Base-by-base conservation (phyloP, 2,797 vertebrate genomes). In the Coreius guichenoti region DNA sequence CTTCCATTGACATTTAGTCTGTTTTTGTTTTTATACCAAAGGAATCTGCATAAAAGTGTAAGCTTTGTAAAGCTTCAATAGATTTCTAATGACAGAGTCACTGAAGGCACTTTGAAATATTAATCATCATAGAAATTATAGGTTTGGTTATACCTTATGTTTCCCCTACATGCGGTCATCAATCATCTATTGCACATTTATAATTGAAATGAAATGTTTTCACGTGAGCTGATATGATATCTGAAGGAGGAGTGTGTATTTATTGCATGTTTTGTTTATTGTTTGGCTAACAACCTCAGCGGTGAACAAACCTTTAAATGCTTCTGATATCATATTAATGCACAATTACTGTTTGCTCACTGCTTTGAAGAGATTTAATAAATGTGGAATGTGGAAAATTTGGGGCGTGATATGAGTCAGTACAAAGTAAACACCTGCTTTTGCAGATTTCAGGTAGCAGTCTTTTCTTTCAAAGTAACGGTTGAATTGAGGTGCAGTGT, bases 31-130 rank as follows among this genome's bases (percentile, higher is more conserved):
- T 65, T 14, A 65, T 29, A 45, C 36, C 4, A 6, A 45, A 31
- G 13, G 9, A 49, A 33, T 49, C 4, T 23, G 61, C 19, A 67
- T 80, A 4, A 65, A 65, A 26, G 77, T 63, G 56, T 63, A 63
- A 21, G 9, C 23, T 61, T n/a, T 43, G n/a, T 45, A 21, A 65
- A 63, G 77, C 17, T 31, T 16, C 5, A 47, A 31, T 47, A 65
- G 17, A 31, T 47, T 45, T 65, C 8, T 63, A 63, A 8, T 4
- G 39, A 65, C 17, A 47, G 29, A 76, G 39, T 47, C 39, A 65
- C 58, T 79, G 43, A 79, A 79, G 29, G 58, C 77, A 78, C 77
- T 79, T 79, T 65, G 58, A 65, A 31, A 63, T 47, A 47, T 79
- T 8, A 26, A 72, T 45, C 23, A 12, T 23, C 0, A 13, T 45